A percentile compares a stretch with the other conserved stretches of the same genome.
Conservation (phyloP, 2,113 vertebrate genomes). For the Turnix velox region DNA sequence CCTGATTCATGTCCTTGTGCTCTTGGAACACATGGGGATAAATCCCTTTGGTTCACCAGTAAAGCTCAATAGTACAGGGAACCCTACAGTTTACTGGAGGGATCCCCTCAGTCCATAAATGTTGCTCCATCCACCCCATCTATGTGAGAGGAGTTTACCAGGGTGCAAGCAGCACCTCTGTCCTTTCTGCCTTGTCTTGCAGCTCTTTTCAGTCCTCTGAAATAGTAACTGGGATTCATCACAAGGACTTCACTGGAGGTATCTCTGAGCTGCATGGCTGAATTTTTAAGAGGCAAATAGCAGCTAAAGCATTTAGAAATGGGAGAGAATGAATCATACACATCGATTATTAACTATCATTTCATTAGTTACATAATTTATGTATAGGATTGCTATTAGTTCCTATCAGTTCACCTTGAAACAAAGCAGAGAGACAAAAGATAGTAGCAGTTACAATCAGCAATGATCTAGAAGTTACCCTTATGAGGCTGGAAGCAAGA, state of each 20-base stretch:
- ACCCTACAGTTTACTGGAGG: fast-evolving
- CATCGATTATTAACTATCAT: not conserved
- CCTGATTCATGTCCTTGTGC: not conserved
- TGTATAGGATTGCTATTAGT: not conserved
- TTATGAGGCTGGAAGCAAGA: fast-evolving
- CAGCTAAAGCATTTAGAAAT: not conserved
- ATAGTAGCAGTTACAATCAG: not conserved
- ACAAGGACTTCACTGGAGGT: not conserved
- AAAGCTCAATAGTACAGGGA: fast-evolving
- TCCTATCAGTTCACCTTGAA: not conserved
- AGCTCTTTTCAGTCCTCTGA: not conserved
- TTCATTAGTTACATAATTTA: not conserved
- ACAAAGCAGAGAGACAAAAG: not conserved
- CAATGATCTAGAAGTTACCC: not conserved
- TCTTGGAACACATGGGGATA: not conserved
- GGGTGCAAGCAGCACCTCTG: fast-evolving
- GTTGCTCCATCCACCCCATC: not conserved
- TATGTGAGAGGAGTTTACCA: fast-evolving
- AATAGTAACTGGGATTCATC: not conserved
- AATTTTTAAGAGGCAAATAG: not conserved
- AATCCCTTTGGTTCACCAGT: fast-evolving
- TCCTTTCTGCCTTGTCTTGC: not conserved
- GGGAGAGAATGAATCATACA: not conserved
- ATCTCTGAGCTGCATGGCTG: fast-evolving
- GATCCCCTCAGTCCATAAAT: fast-evolving